Evolutionary conservation across 2,888 invertebrate species (phyloP).

Genomic region (Aquatica leii): DNA sequence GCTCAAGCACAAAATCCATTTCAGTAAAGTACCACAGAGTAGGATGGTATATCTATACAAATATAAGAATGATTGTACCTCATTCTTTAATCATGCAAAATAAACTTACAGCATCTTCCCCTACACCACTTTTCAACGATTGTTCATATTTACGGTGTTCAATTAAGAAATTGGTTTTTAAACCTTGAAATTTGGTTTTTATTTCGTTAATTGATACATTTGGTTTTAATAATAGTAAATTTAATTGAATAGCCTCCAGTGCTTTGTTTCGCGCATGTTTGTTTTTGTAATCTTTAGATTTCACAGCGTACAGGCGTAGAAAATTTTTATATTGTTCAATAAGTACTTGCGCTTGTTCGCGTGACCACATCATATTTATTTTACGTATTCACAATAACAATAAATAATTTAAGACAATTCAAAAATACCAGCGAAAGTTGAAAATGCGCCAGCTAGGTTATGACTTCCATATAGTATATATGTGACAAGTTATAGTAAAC

Average conservation of each 20-base stretch:
- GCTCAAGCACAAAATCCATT: not conserved
- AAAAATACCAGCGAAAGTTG: not conserved
- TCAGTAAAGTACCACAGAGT: constrained; percentile 2
- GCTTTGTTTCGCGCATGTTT: not conserved
- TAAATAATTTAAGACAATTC: not conserved
- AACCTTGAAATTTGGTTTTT: not conserved
- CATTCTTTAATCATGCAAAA: constrained; percentile 2
- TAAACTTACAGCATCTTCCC: not conserved
- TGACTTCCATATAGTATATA: too few relatives aligned
- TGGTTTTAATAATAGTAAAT: not conserved
- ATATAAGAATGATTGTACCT: not conserved
- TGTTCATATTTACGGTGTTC: not conserved
- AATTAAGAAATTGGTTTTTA: not conserved
- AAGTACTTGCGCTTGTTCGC: not conserved
- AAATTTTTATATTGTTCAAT: not conserved
- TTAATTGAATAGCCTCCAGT: not conserved
- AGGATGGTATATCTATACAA: not conserved
- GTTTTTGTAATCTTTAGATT: not conserved
- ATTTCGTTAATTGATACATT: not conserved
- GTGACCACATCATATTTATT: not conserved
- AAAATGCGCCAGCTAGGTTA: constrained; percentile 1
- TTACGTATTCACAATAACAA: not conserved
- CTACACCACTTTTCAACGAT: too few relatives aligned
- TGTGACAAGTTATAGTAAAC: too few relatives aligned
- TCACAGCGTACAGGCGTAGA: too few relatives aligned